These are phyloP conservation scores for Aplidium turbinatum DNA, from an alignment of 23 tunicate species.

Conservation along the genomic window DNA sequence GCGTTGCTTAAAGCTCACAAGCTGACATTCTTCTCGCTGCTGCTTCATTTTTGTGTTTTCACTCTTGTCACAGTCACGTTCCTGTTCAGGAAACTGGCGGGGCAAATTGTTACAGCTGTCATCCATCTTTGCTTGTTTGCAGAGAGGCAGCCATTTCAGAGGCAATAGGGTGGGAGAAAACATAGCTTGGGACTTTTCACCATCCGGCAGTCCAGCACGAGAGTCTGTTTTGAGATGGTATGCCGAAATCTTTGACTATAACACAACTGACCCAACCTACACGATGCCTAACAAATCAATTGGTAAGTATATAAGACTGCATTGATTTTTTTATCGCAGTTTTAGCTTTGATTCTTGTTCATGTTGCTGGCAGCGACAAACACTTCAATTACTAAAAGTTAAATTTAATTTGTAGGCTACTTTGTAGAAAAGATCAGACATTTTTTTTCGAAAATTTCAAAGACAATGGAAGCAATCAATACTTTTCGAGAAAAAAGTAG, in stretches of 20 bases:
- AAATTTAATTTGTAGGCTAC: too few species aligned
- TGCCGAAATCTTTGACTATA: conserved; percentile 84
- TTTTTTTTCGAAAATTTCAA: too few species aligned
- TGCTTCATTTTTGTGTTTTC: too few species aligned
- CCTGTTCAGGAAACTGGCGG: too few species aligned
- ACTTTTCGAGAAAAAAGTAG: too few species aligned
- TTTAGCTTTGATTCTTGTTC: too few species aligned
- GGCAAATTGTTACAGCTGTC: background rate
- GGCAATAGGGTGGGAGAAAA: conserved; percentile 84
- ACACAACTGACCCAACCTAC: conserved; percentile 51
- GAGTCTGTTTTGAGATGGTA: conserved; percentile 89
- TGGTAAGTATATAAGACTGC: conserved; percentile 55
- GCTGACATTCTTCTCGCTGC: too few species aligned
- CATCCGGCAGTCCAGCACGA: conserved; percentile 73
- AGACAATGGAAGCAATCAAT: too few species aligned
- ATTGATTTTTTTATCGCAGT: background rate
- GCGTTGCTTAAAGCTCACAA: too few species aligned
- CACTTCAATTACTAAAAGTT: conserved; percentile 8
- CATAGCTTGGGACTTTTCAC: conserved; percentile 95
- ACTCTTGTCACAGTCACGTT: too few species aligned
- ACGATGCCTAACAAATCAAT: conserved; percentile 50
- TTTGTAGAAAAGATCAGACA: too few species aligned
- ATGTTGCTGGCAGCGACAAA: background rate
- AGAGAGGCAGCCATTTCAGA: conserved; percentile 63
- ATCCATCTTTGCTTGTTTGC: background rate